These are phyloP conservation scores for Schizaphis graminum DNA, from an alignment of 2,888 invertebrate genomes.

Conservation along the genomic window DNA sequence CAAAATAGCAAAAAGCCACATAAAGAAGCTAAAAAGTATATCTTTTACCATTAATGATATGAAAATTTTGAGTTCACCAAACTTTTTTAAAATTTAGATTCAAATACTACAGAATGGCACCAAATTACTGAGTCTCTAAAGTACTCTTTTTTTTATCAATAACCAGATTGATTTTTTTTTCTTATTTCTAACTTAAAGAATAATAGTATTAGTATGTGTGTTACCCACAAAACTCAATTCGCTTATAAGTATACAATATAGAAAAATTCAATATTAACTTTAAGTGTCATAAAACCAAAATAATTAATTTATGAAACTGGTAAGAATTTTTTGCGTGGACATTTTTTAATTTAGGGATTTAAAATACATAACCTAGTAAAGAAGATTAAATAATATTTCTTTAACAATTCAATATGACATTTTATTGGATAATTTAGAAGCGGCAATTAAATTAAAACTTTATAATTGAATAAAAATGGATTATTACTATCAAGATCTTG, in stretches of 20 bases:
- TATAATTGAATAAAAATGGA: slow-evolving; percentile 16
- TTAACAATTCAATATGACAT: not conserved
- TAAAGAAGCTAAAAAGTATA: not conserved
- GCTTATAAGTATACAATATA: not conserved
- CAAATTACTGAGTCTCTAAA: not conserved
- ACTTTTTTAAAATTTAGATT: not conserved
- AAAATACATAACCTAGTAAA: not conserved
- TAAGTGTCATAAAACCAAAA: not conserved
- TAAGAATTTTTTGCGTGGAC: not conserved
- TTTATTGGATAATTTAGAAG: not conserved
- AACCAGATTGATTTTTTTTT: not conserved
- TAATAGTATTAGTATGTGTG: not conserved
- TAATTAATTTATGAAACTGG: not conserved
- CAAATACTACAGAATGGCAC: not conserved
- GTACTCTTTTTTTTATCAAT: not conserved
- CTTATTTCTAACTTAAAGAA: not conserved
- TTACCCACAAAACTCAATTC: not conserved
- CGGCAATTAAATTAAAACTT: slow-evolving; percentile 2
- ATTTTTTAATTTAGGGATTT: not conserved
- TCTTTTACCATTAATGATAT: not conserved
- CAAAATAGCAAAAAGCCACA: not conserved
- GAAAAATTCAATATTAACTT: not conserved
- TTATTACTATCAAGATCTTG: not conserved
- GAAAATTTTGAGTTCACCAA: not conserved
- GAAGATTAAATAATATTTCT: slow-evolving; percentile 12